These are phyloP conservation scores for Tolypeutes matacus DNA, from an alignment of 2,797 vertebrate genomes.

Conservation along the genomic window DNA sequence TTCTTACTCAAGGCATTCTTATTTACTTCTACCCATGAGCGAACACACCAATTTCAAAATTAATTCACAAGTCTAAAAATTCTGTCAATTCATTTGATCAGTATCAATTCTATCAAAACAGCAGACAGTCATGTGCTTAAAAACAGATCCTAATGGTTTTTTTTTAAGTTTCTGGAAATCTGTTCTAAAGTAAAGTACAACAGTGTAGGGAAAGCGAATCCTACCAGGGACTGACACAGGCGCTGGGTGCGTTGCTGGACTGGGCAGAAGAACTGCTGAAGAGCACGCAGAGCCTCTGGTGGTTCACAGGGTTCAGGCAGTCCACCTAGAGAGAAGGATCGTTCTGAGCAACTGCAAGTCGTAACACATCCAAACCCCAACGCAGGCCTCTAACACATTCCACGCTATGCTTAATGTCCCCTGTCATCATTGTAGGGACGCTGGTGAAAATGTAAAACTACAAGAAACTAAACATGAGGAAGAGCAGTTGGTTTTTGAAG, in stretches of 20 bases:
- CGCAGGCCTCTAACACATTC: rapidly evolving
- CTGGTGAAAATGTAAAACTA: not conserved
- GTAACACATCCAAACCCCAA: rapidly evolving
- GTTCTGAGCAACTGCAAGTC: not conserved
- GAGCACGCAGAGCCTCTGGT: constrained; percentile 97
- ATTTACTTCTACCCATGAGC: not conserved
- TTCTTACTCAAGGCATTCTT: not conserved
- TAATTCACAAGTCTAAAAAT: constrained; percentile 48
- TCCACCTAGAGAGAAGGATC: constrained; percentile 91
- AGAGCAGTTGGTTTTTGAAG: not conserved
- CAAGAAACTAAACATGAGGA: constrained; percentile 12
- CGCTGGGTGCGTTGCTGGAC: constrained; percentile 97
- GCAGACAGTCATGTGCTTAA: not conserved
- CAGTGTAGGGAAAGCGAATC: not conserved
- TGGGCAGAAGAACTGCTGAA: constrained; percentile 98
- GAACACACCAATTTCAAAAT: constrained; percentile 13
- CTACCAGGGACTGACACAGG: constrained; percentile 99
- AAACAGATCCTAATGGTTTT: not conserved
- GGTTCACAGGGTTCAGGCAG: constrained; percentile 95
- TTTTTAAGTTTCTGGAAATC: not conserved
- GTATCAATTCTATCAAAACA: no score
- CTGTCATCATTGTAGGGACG: not conserved
- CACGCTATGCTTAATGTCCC: not conserved
- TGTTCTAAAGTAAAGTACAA: not conserved
- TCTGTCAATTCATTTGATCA: not conserved